Evolutionary conservation across 1,140 invertebrate genomes (phyloP), one percentile per base, ranked within the genome.

Genomic region (Drosophila asahinai): DNA sequence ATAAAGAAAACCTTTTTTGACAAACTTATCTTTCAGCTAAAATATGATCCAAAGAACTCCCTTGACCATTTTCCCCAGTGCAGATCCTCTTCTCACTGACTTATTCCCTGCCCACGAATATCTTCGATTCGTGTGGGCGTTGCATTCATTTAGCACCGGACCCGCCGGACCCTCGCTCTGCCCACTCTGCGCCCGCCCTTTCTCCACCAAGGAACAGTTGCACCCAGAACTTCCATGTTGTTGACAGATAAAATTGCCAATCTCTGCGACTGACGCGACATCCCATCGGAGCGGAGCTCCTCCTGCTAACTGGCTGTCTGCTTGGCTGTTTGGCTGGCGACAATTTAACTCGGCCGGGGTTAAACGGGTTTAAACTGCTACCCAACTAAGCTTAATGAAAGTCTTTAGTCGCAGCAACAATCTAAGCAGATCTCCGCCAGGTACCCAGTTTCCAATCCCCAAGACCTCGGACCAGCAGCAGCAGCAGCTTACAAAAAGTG

Each of bases 211-310:
- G 54, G 19, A 47, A 66, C 66, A 70, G 66, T 70, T 70, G 66
- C 66, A 67, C 62, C 49, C 61, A 70, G 40, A 57, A 74, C 71
- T 83, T 70, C 62, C 72, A 81, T 81, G 84, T 66, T 81, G 86
- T 79, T 90, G 84, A 89, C 86, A 89, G 86, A 90, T 89, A 90
- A 90, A 90, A 82, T 90, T 90, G 86, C 55, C 86, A 79, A 81
- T 90, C 84, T 78, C 66, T 81, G 57, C 51, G 70, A 33, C 63
- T 73, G 71, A 66, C 63, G 64, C 60, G 64, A 71, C 80, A 57
- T 68, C 49, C 51, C 40, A 64, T 51, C 64, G 45, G 40, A 64
- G 43, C 60, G 30, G 30, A 38, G 19, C 11, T 54, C 19, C 5
- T 42, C 33, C 36, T 36, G 40, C 36, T 48, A 59, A 65, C 42